A percentile compares a stretch with the other conserved stretches of the same genome.
phyloP scores from a whole-genome alignment of 2,888 invertebrate species.

The Fragum sueziense region DNA sequence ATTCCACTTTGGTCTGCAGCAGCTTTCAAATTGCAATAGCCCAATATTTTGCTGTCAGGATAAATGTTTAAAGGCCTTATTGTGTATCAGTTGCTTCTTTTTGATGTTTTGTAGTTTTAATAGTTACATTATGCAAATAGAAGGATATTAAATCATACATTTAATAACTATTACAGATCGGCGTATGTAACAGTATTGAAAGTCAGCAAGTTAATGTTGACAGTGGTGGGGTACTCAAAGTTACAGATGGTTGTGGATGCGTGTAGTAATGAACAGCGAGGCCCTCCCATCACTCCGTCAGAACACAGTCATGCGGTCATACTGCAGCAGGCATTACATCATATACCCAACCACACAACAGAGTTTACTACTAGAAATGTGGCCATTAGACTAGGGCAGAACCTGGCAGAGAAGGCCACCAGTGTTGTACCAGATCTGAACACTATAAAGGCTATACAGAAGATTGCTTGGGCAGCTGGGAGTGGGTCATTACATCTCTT shows the following conservation, averaged over 20 bases:
- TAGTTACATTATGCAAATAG: too few relatives aligned
- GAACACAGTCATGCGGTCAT: slow-evolving; percentile 84
- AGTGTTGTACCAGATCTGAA: slow-evolving; percentile 88
- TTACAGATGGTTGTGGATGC: slow-evolving; percentile 82
- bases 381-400: slow-evolving; percentile 91
- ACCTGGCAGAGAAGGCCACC: slow-evolving; percentile 88
- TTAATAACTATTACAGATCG: too few relatives aligned
- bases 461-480: slow-evolving; percentile 91
- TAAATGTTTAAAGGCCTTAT: too few relatives aligned
- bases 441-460: slow-evolving; percentile 89
- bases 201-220: slow-evolving; percentile 93
- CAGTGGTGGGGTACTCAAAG: slow-evolving; percentile 89
- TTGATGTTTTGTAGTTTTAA: too few relatives aligned
- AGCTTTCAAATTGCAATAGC: too few relatives aligned
- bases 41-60: too few relatives aligned
- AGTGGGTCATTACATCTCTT: slow-evolving; percentile 87
- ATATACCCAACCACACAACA: slow-evolving; percentile 91
- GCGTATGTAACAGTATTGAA: slow-evolving; percentile 94
- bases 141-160: too few relatives aligned
- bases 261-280: slow-evolving; percentile 85
- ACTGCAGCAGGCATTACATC: slow-evolving; percentile 92
- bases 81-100: too few relatives aligned
- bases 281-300: slow-evolving; percentile 80
- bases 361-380: slow-evolving; percentile 93
- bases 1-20: too few relatives aligned